phyloP scores from a whole-genome alignment of 2,888 invertebrate species.

The Ochropleura plecta region DNA sequence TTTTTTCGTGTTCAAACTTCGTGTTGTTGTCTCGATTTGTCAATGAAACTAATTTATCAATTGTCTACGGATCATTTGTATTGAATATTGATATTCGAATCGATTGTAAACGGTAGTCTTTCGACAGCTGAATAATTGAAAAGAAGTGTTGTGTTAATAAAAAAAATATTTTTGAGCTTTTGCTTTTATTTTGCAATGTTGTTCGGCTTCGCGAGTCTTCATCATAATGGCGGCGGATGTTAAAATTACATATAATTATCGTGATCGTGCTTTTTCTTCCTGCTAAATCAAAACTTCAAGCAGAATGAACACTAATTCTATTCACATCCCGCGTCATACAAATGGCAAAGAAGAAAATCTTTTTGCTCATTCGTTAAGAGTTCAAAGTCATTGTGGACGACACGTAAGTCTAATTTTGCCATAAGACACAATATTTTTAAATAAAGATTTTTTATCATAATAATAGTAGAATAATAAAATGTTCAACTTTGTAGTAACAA shows the following conservation, averaged over 20 bases:
- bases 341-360: slow-evolving; percentile 10
- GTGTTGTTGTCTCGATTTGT: slow-evolving; percentile 38
- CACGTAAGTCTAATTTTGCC: background rate
- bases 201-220: slow-evolving; percentile 1
- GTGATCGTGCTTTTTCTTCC: slow-evolving; percentile 29
- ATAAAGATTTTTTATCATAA: background rate
- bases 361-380: slow-evolving; percentile 18
- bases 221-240: slow-evolving; percentile 30
- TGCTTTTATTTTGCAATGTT: slow-evolving; percentile 37
- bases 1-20: slow-evolving; percentile 26
- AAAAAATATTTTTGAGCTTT: slow-evolving; percentile 28
- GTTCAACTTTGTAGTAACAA: background rate
- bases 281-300: slow-evolving; percentile 15
- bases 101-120: slow-evolving; percentile 36
- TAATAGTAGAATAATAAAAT: background rate
- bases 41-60: slow-evolving; percentile 37
- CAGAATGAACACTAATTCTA: slow-evolving; percentile 44
- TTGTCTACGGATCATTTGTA: slow-evolving; percentile 47
- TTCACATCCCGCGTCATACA: slow-evolving; percentile 3
- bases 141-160: slow-evolving; percentile 25
- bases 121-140: slow-evolving; percentile 31
- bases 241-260: slow-evolving; percentile 40
- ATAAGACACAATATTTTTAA: background rate
- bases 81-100: slow-evolving; percentile 45
- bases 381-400: slow-evolving; percentile 27